phyloP scores from a whole-genome alignment of 2,797 vertebrate species.

The Clarias pachynema region DNA sequence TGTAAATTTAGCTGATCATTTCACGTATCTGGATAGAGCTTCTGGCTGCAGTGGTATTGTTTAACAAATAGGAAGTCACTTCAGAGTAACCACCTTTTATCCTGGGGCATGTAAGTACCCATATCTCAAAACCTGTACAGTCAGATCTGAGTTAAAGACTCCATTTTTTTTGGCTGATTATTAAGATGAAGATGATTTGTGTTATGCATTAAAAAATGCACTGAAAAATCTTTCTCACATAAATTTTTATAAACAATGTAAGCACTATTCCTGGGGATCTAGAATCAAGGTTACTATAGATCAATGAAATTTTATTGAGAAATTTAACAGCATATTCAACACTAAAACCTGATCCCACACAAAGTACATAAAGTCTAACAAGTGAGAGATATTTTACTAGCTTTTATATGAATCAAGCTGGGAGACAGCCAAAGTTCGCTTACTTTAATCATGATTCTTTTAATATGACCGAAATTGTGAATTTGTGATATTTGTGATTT shows the following conservation, averaged over 20 bases:
- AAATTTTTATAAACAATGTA: not conserved
- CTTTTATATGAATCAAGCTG: not conserved
- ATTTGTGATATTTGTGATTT: not conserved
- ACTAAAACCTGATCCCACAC: conserved; percentile 1
- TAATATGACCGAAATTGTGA: not conserved
- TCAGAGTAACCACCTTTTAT: not conserved
- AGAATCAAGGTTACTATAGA: not conserved
- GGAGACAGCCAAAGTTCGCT: not conserved
- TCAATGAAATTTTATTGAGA: not conserved
- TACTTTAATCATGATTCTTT: not conserved
- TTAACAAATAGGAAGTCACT: not conserved
- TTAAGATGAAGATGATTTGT: too few species aligned
- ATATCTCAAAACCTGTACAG: not conserved
- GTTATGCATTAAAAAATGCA: not conserved
- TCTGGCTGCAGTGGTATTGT: not conserved
- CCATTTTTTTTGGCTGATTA: not conserved
- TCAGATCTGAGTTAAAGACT: not conserved
- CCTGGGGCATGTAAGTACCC: not conserved
- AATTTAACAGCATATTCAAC: not conserved
- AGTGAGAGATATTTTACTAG: not conserved
- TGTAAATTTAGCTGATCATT: too few species aligned
- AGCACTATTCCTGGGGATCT: not conserved
- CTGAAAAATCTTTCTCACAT: not conserved
- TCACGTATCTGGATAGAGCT: not conserved
- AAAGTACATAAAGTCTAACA: not conserved